Conservation (phyloP, 2,797 vertebrate species). For the Enteromius anoplus region DNA sequence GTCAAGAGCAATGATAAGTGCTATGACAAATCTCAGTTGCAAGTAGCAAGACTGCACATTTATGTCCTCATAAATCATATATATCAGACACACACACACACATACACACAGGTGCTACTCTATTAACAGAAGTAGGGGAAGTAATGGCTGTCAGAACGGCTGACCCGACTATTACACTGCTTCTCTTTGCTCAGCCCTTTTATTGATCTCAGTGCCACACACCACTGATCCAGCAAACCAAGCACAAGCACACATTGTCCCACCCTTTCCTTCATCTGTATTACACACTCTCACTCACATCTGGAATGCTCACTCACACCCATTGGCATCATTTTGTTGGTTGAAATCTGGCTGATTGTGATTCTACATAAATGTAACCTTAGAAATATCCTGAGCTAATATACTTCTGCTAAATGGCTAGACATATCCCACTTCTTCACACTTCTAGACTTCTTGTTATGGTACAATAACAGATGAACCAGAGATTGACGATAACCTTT, state of each 20-base stretch:
- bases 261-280: not conserved
- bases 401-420: not conserved
- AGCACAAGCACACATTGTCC: constrained; percentile 72
- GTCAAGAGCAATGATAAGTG: no score
- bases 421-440: not conserved
- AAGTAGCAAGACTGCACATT: not conserved
- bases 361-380: not conserved
- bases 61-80: not conserved
- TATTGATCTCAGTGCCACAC: constrained; percentile 82
- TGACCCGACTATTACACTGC: constrained; percentile 74
- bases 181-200: constrained; percentile 77
- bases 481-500: not conserved
- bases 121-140: constrained; percentile 76
- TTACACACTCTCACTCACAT: not conserved
- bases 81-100: not conserved
- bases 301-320: constrained; percentile 56
- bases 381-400: not conserved
- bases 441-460: not conserved
- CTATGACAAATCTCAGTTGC: no score
- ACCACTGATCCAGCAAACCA: constrained; percentile 87
- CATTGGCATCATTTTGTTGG: constrained; percentile 26
- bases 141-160: constrained; percentile 79
- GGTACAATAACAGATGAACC: not conserved
- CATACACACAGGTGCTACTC: constrained; percentile 40
- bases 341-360: not conserved